Evolutionary conservation across 2,888 invertebrate genomes (phyloP), one percentile per base, ranked within the genome.

Genomic region (Nomada ferruginata): DNA sequence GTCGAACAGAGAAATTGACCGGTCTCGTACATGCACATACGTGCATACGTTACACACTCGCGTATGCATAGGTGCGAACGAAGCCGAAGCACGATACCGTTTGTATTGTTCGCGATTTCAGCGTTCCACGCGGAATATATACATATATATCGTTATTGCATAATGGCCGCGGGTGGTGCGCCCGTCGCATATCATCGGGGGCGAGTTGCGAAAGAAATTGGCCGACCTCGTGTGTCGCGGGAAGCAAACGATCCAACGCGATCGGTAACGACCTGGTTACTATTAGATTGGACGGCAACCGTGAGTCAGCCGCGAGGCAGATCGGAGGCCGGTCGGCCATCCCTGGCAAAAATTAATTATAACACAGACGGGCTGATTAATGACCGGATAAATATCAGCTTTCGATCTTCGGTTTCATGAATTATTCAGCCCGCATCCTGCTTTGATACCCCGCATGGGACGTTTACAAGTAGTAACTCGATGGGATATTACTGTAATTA

Each of bases 201-300:
- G 83, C 78, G 73, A 60, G 72, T 89, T 89, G 79, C 89, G 89
- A 89, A 89, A 89, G 88, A 80, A 82, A 87, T 89, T 71, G 87
- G 66, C 71, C 83, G 87, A 79, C 86, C 80, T 89, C 84, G 85
- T 69, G 85, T 71, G 44, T 55, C 61, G 65, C 68, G 69, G 74
- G 77, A 64, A 65, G 86, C 60, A 76, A 86, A 89, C 85, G 64
- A 84, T 84, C 82, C 85, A 85, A 80, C 89, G 64, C 79, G 55
- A 64, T 79, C 44, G 64, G 68, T 57, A 75, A 69, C 75, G 50
- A 69, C 66, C 75, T 50, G 59, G 69, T 65, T 65, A 53, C 66
- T 47, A 50, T 83, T 81, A 77, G 75, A 79, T 71, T 61, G 72
- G 73, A 82, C 57, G 65, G 15, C 65, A 26, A 70, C 69, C 74